Conservation (phyloP, 2,113 vertebrate genomes). For the Pristiophorus japonicus region DNA sequence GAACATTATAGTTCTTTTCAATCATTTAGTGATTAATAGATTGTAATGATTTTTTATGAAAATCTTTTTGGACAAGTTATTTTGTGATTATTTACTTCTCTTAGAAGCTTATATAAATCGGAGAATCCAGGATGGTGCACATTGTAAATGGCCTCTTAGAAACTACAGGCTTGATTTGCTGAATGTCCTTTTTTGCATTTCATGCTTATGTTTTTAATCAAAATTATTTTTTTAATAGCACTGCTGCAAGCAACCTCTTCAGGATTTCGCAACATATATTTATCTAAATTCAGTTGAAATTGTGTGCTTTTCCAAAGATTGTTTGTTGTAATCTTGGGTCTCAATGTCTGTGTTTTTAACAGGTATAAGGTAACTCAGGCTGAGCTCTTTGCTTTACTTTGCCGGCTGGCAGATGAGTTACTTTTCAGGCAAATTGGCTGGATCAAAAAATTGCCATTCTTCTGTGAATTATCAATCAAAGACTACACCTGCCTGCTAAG, state of each 20-base stretch:
- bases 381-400: conserved; percentile 90
- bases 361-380: conserved; percentile 96
- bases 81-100: not conserved
- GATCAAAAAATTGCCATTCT: conserved; percentile 98
- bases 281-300: not conserved
- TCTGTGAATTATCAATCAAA: conserved; percentile 94
- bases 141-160: not conserved
- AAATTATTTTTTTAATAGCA: too few species aligned
- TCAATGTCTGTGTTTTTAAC: conserved; percentile 21
- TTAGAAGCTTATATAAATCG: not conserved
- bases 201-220: not conserved
- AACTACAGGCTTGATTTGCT: not conserved
- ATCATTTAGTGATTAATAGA: not conserved
- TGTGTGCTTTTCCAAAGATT: not conserved
- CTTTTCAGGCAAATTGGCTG: conserved; percentile 96
- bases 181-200: not conserved
- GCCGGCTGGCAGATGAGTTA: conserved; percentile 91
- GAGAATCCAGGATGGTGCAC: not conserved
- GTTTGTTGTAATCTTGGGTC: not conserved
- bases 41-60: not conserved
- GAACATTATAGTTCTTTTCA: not conserved
- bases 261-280: not conserved
- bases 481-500: conserved; percentile 97
- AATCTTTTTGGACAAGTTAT: not conserved
- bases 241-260: not conserved